phyloP scores from a whole-genome alignment of 2,797 vertebrate species.

The Propithecus deckenii region DNA sequence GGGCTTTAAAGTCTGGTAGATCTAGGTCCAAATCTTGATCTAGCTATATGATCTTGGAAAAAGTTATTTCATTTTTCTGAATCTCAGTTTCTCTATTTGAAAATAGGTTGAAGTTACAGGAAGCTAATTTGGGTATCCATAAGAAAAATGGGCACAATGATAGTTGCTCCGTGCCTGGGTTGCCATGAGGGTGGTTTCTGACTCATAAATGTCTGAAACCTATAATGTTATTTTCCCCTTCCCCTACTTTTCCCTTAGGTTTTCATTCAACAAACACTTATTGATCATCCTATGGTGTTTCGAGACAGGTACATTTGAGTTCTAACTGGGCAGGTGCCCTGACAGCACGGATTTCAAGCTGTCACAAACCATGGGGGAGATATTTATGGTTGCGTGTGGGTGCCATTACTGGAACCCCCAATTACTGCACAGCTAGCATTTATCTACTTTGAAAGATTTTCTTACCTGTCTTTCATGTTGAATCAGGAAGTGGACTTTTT shows the following conservation, averaged over 20 bases:
- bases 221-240: rapidly evolving
- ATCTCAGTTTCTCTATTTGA: background rate
- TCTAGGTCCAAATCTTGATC: background rate
- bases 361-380: rapidly evolving
- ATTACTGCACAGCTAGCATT: background rate
- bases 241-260: background rate
- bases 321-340: background rate
- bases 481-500: background rate
- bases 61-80: background rate
- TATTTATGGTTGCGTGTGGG: background rate
- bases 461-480: background rate
- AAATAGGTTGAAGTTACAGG: background rate
- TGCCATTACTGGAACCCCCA: too few species aligned
- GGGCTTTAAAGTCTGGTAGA: background rate
- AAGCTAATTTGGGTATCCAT: background rate
- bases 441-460: background rate
- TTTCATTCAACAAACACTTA: background rate
- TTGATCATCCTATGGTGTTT: background rate
- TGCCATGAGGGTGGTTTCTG: background rate
- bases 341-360: background rate
- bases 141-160: background rate
- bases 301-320: background rate
- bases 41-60: background rate
- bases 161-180: rapidly evolving
- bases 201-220: rapidly evolving